A percentile compares a stretch with the other conserved stretches of the same genome.
Conservation (phyloP, 2,888 invertebrate genomes). For the Conus canariensis region DNA sequence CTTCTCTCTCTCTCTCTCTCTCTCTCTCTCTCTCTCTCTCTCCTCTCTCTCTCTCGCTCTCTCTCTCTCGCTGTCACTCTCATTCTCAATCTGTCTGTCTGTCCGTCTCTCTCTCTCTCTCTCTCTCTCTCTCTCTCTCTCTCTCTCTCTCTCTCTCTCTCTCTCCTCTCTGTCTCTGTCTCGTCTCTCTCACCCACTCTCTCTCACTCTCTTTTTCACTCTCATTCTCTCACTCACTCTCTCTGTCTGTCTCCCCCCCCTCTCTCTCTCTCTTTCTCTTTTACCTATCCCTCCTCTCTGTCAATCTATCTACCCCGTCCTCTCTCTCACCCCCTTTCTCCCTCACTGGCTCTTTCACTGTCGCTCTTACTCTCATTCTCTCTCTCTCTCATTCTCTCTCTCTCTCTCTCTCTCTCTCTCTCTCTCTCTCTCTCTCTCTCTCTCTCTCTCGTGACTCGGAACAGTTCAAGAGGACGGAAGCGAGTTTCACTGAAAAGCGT, state of each 20-base stretch:
- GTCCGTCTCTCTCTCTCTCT: too few species aligned
- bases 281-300: background rate
- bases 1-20: constrained; percentile 36
- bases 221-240: background rate
- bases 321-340: background rate
- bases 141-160: too few species aligned
- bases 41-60: background rate
- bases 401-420: background rate
- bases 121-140: too few species aligned
- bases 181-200: too few species aligned
- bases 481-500: too few species aligned
- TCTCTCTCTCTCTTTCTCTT: background rate
- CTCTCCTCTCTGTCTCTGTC: too few species aligned
- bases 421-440: background rate
- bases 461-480: too few species aligned
- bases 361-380: background rate
- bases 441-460: background rate
- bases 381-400: background rate
- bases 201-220: too few species aligned
- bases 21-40: constrained; percentile 21
- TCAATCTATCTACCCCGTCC: background rate
- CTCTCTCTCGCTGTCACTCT: background rate
- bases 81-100: background rate
- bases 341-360: background rate
- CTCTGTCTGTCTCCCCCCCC: background rate